A percentile compares a stretch with the other conserved stretches of the same genome.
These are phyloP conservation scores for Furcula furcula DNA, from an alignment of 2,888 invertebrate species.

Conservation along the genomic window DNA sequence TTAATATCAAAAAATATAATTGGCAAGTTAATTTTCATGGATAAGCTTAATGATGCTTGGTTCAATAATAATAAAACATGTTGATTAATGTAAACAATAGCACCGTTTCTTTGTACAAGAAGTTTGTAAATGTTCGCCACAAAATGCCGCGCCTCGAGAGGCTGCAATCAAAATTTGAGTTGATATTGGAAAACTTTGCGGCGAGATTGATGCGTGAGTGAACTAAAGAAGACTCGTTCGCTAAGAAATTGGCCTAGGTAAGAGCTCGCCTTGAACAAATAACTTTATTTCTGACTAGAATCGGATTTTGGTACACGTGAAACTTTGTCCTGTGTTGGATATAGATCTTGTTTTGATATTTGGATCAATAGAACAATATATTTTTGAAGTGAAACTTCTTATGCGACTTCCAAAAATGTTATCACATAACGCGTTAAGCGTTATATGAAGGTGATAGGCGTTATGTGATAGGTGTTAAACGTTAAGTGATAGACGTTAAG, in stretches of 20 bases:
- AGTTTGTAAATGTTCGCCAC: not conserved
- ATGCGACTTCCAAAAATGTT: too few relatives aligned
- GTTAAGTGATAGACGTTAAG: too few relatives aligned
- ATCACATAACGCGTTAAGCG: too few relatives aligned
- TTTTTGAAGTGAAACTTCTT: too few relatives aligned
- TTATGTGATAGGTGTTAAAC: too few relatives aligned
- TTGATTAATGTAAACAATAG: not conserved
- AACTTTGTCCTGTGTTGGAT: too few relatives aligned
- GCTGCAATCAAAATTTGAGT: conserved; percentile 2
- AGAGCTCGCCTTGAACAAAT: not conserved
- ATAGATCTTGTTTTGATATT: too few relatives aligned
- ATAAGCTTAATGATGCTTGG: too few relatives aligned
- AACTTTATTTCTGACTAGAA: not conserved
- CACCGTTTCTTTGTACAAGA: not conserved
- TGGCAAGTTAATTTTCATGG: too few relatives aligned
- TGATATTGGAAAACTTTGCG: conserved; percentile 2
- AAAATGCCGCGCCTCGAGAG: not conserved
- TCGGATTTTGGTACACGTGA: not conserved
- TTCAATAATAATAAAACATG: not conserved
- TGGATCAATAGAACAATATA: too few relatives aligned
- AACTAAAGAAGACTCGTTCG: not conserved
- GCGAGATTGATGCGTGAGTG: not conserved
- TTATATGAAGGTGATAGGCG: too few relatives aligned
- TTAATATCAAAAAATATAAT: too few relatives aligned
- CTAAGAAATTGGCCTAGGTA: not conserved